These are phyloP conservation scores for Eretmochelys imbricata DNA, from an alignment of 2,113 vertebrate species.

Conservation along the genomic window DNA sequence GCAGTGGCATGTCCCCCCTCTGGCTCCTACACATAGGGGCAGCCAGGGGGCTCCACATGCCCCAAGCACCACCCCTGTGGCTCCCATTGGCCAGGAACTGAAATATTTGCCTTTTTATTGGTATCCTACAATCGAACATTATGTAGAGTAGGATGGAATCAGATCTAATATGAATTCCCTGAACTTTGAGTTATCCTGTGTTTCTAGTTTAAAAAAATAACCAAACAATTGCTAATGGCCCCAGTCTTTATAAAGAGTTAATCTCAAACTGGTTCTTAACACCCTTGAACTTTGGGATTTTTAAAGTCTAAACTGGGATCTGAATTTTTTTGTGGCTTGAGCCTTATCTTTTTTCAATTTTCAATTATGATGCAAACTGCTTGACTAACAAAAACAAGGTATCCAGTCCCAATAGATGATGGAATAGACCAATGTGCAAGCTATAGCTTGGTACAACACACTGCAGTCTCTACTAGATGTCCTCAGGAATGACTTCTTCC, in stretches of 20 bases:
- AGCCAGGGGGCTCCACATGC: no score
- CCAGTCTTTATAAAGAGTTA: not conserved
- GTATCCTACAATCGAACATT: fast-evolving
- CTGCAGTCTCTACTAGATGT: not conserved
- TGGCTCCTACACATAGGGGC: no score
- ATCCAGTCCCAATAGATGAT: not conserved
- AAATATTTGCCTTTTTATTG: not conserved
- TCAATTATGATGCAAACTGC: not conserved
- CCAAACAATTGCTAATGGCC: not conserved
- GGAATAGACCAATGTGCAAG: not conserved
- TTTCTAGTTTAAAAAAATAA: no score
- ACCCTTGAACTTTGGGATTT: not conserved
- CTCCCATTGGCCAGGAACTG: no score
- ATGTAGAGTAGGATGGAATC: not conserved
- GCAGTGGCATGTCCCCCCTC: no score
- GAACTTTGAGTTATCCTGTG: not conserved
- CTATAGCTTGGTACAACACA: not conserved
- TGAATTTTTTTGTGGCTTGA: not conserved
- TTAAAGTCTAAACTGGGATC: not conserved
- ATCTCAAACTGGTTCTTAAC: not conserved
- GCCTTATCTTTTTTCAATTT: not conserved
- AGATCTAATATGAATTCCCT: not conserved
- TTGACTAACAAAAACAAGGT: conserved; percentile 7
- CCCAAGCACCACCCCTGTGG: no score
- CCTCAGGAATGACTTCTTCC: not conserved